A percentile compares a stretch with the other conserved stretches of the same genome.
These are phyloP conservation scores for Lutjanus erythropterus DNA, from an alignment of 2,113 vertebrate species.

Conservation along the genomic window DNA sequence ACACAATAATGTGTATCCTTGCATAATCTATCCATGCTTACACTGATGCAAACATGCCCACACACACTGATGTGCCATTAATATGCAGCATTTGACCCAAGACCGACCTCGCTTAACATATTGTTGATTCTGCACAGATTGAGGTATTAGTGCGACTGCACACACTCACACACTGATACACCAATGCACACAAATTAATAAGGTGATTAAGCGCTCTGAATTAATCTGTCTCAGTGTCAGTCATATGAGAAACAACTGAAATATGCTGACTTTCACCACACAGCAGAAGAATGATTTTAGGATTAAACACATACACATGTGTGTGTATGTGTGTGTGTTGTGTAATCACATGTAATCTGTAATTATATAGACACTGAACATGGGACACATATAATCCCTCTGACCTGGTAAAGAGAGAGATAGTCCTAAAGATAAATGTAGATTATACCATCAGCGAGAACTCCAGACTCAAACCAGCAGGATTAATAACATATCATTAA, in stretches of 20 bases:
- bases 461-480: slow-evolving; percentile 1
- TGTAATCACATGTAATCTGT: slow-evolving; percentile 75
- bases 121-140: slow-evolving; percentile 11
- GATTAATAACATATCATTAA: slow-evolving; percentile 19
- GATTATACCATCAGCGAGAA: slow-evolving; percentile 4
- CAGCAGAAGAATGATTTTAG: slow-evolving; percentile 30
- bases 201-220: slow-evolving; percentile 22
- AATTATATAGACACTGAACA: slow-evolving; percentile 64
- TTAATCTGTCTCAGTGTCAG: slow-evolving; percentile 61
- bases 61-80: neutral
- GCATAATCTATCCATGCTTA: neutral
- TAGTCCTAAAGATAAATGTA: neutral
- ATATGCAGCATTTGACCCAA: slow-evolving; percentile 13
- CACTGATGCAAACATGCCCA: neutral
- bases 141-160: slow-evolving; percentile 1
- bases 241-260: slow-evolving; percentile 61
- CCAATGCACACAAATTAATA: slow-evolving; percentile 15
- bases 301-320: slow-evolving; percentile 40
- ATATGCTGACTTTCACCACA: slow-evolving; percentile 70
- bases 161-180: slow-evolving; percentile 1
- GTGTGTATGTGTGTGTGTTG: slow-evolving; percentile 14
- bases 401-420: slow-evolving; percentile 51
- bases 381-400: slow-evolving; percentile 51
- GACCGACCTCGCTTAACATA: neutral
- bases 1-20: neutral